phyloP scores from a whole-genome alignment of 2,888 invertebrate species.

The Clostera curtula region DNA sequence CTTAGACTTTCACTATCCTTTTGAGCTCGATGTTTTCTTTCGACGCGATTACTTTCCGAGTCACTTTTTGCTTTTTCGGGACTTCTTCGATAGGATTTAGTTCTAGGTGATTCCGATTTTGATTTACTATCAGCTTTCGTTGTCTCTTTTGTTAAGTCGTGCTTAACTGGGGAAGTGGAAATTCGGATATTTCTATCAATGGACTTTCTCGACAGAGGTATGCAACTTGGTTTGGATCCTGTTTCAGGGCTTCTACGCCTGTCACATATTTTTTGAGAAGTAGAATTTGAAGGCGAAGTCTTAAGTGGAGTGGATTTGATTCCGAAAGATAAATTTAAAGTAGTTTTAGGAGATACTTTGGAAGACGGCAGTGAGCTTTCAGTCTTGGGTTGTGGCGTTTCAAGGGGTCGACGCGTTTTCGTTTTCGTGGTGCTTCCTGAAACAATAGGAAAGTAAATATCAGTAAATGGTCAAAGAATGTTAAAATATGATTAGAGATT shows the following conservation, averaged over 20 bases:
- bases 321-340: conserved; percentile 52
- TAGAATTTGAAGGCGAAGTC: conserved; percentile 32
- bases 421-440: conserved; percentile 55
- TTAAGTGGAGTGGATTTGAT: conserved; percentile 48
- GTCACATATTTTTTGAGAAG: conserved; percentile 43
- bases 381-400: conserved; percentile 59
- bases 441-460: conserved; percentile 39
- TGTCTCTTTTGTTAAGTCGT: conserved; percentile 42
- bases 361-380: conserved; percentile 67
- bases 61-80: conserved; percentile 63
- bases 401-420: conserved; percentile 52
- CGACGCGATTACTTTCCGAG: conserved; percentile 55
- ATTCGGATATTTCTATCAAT: conserved; percentile 42
- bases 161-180: conserved; percentile 55
- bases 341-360: conserved; percentile 61
- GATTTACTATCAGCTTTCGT: conserved; percentile 42
- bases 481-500: too few species aligned
- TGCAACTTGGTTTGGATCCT: conserved; percentile 53
- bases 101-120: conserved; percentile 45
- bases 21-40: conserved; percentile 67
- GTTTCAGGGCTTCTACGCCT: conserved; percentile 53
- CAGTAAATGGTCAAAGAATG: conserved; percentile 9
- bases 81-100: conserved; percentile 43
- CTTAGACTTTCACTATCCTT: conserved; percentile 66
- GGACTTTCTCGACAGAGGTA: conserved; percentile 59